Conservation (phyloP, 2,797 vertebrate genomes). For the Tiaroga cobitis region DNA sequence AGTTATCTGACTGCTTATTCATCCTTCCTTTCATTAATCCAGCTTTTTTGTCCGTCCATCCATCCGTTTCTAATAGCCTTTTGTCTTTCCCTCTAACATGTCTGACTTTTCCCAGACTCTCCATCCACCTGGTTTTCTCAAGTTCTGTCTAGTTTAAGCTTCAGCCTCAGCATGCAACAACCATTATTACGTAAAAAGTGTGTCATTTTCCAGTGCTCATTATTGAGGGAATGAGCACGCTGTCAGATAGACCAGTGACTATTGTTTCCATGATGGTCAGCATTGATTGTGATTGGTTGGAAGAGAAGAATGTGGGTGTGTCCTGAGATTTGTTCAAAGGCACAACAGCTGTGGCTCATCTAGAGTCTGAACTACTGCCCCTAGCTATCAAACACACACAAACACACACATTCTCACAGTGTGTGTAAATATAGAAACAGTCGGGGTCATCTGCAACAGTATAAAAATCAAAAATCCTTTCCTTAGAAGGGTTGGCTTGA, state of each 20-base stretch:
- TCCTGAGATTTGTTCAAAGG: constrained; percentile 52
- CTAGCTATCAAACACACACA: constrained; percentile 38
- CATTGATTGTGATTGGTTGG: constrained; percentile 7
- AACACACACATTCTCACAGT: constrained; percentile 30
- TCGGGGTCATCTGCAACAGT: neutral
- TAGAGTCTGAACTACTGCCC: constrained; percentile 61
- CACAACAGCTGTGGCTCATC: constrained; percentile 65
- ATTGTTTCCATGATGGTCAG: neutral
- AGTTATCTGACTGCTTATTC: neutral
- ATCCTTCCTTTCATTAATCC: neutral
- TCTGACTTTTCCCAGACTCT: constrained; percentile 7
- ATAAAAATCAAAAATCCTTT: neutral
- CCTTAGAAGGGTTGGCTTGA: neutral
- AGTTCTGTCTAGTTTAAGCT: constrained; percentile 5
- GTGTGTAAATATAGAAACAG: constrained; percentile 5
- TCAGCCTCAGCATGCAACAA: neutral
- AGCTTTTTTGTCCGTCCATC: neutral
- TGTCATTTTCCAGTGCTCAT: constrained; percentile 6
- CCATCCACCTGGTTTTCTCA: neutral
- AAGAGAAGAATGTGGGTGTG: constrained; percentile 44
- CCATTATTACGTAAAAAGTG: neutral
- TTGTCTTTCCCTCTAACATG: constrained; percentile 20
- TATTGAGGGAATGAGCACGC: neutral
- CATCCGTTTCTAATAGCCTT: neutral
- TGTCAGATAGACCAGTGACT: constrained; percentile 3